A percentile compares a stretch with the other conserved stretches of the same genome.
phyloP scores from a whole-genome alignment of 2,113 vertebrate genomes.

The Percina caprodes region DNA sequence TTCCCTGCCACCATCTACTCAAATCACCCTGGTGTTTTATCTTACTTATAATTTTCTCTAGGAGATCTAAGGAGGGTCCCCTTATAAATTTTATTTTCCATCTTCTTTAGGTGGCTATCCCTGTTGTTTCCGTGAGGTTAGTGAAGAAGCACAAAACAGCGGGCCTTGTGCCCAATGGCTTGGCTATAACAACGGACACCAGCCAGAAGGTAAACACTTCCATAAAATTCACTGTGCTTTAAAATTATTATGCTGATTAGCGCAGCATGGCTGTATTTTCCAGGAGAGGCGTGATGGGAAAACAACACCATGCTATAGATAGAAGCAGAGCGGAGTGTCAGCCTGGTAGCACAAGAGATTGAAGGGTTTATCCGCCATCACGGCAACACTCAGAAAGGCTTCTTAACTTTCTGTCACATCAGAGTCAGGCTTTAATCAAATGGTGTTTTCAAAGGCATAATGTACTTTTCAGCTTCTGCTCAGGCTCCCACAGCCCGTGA shows the following conservation, averaged over 20 bases:
- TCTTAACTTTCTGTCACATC: slow-evolving; percentile 26
- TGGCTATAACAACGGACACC: slow-evolving; percentile 93
- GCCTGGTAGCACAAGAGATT: background rate
- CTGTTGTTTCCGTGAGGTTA: slow-evolving; percentile 90
- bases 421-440: slow-evolving; percentile 14
- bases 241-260: slow-evolving; percentile 57
- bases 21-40: background rate
- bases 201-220: slow-evolving; percentile 89
- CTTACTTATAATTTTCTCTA: slow-evolving; percentile 2
- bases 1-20: background rate
- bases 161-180: slow-evolving; percentile 92
- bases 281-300: slow-evolving; percentile 57
- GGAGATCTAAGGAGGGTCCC: background rate
- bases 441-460: slow-evolving; percentile 30
- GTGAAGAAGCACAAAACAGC: slow-evolving; percentile 98
- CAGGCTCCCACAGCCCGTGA: background rate
- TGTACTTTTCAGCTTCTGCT: slow-evolving; percentile 5
- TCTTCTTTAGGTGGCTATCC: slow-evolving; percentile 89
- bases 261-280: slow-evolving; percentile 31
- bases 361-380: slow-evolving; percentile 42
- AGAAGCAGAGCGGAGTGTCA: slow-evolving; percentile 42
- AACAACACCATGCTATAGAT: slow-evolving; percentile 60
- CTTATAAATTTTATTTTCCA: background rate
- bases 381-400: slow-evolving; percentile 1
- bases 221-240: slow-evolving; percentile 10